Percentiles rank a stretch among this genome's conserved stretches.
These are phyloP conservation scores for Spilosoma lubricipeda DNA, from an alignment of 2,888 invertebrate species.

Conservation along the genomic window DNA sequence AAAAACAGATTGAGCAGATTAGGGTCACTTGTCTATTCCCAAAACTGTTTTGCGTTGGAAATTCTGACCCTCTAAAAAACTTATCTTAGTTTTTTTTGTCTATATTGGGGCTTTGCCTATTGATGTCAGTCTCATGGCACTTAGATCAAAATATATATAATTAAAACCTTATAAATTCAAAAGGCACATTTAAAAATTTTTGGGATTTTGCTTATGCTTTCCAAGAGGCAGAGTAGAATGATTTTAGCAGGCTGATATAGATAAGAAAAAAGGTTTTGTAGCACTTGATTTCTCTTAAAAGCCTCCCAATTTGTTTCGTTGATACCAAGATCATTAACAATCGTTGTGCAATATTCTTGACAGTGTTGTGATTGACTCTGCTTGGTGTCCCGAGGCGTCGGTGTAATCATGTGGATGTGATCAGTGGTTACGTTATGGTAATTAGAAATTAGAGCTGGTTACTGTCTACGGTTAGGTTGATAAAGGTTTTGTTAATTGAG, in stretches of 20 bases:
- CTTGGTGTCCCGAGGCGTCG: conserved; percentile 14
- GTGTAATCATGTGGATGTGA: conserved; percentile 26
- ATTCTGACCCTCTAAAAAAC: not conserved
- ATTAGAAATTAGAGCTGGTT: conserved; percentile 41
- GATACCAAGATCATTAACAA: conserved; percentile 50
- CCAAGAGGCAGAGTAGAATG: too few species aligned
- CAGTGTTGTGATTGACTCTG: conserved; percentile 40
- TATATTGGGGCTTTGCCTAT: too few species aligned
- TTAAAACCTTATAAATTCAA: too few species aligned
- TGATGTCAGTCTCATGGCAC: too few species aligned
- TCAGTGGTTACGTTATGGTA: conserved; percentile 29
- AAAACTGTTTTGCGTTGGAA: not conserved
- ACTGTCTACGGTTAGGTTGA: conserved; percentile 18
- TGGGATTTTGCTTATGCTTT: too few species aligned
- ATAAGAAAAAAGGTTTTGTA: not conserved
- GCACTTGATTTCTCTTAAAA: conserved; percentile 9
- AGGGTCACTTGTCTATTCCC: not conserved
- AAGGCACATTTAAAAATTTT: too few species aligned
- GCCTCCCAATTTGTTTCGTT: conserved; percentile 42
- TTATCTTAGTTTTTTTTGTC: too few species aligned
- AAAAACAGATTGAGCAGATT: not conserved
- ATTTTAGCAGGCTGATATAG: too few species aligned
- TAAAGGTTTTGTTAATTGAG: not conserved
- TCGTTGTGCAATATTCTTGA: conserved; percentile 51
- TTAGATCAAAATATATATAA: too few species aligned